Evolutionary conservation across 2,113 vertebrate genomes (phyloP), one percentile per base, ranked within the genome.

Genomic region (Chaetops frenatus): DNA sequence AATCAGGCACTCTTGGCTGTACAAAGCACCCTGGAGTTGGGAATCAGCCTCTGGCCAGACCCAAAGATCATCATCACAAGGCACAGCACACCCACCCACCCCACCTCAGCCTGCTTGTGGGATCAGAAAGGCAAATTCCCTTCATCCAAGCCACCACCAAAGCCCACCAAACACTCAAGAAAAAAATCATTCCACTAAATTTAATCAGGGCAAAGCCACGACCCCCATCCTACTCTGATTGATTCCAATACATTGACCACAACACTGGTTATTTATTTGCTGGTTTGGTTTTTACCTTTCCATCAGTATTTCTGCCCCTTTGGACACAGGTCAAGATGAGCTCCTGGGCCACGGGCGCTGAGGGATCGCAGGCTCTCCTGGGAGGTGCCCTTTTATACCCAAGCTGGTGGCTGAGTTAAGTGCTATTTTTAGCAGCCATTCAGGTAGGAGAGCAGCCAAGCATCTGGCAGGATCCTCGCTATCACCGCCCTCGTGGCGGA

Each of bases 381-480:
- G 64, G 90, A 93, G 67, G 28, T 66, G 56, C 47, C n/a, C 11
- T 12, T 96, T 81, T 96, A 95, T 92, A 71, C 18, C 40, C 25
- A 1, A 20, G 15, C 19, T 3, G 3, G 40, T 11, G 24, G 10
- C 20, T 91, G 92, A 95, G 66, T 47, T 61, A 23, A 92, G 23
- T 38, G 36, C 96, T 97, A 96, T 96, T 97, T 97, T 94, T 97
- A 97, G 82, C 82, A 97, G 66, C 96, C 96, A 96, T 9, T 94
- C 93, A 94, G 88, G 92, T 36, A n/a, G 29, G 47, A 94, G 91
- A 67, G 45, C 3, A 1, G 60, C 48, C 40, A 7, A 0, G 25
- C 71, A 95, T 94, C 92, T 84, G 35, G 61, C 38, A 69, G 67
- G 57, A 51, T 88, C 53, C 69, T 81, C 2, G 4, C 51, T 89